These are phyloP conservation scores for Apeltes quadracus DNA, from an alignment of 2,113 vertebrate species.

Conservation along the genomic window DNA sequence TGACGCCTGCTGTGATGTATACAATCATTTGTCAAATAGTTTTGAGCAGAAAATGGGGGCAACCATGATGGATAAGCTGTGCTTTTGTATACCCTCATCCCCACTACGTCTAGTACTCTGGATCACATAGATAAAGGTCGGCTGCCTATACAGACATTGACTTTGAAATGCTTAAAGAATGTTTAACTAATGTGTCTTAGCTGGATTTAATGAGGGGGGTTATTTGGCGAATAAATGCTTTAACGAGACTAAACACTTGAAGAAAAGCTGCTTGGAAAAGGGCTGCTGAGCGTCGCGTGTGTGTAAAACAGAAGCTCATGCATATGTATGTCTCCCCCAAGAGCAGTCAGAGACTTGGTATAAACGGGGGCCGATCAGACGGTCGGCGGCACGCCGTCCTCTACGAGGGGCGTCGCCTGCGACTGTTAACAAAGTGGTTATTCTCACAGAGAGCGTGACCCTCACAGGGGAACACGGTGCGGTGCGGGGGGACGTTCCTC, in stretches of 20 bases:
- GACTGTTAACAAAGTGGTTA: slow-evolving; percentile 50
- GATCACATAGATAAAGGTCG: not conserved
- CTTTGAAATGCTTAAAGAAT: slow-evolving; percentile 34
- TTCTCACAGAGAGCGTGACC: slow-evolving; percentile 24
- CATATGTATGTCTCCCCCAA: slow-evolving; percentile 54
- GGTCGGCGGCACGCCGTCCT: too few species aligned
- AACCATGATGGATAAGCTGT: not conserved
- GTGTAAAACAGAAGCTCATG: slow-evolving; percentile 58
- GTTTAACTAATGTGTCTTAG: slow-evolving; percentile 56
- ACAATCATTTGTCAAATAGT: not conserved
- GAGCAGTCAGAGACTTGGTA: slow-evolving; percentile 38
- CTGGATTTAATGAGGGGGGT: slow-evolving; percentile 42
- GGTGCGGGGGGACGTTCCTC: too few species aligned
- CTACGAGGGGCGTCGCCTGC: slow-evolving; percentile 12
- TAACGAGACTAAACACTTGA: slow-evolving; percentile 68
- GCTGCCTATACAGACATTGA: not conserved
- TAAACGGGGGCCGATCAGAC: slow-evolving; percentile 37
- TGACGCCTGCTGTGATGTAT: slow-evolving; percentile 1
- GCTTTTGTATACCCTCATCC: not conserved
- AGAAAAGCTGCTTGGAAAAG: slow-evolving; percentile 57
- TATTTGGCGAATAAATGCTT: slow-evolving; percentile 61
- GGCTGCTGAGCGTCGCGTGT: slow-evolving; percentile 46
- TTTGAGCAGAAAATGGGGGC: not conserved
- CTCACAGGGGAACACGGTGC: too few species aligned
- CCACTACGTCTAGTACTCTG: not conserved